Conservation (phyloP, 2,888 invertebrate genomes). For the Perdita meconis region DNA sequence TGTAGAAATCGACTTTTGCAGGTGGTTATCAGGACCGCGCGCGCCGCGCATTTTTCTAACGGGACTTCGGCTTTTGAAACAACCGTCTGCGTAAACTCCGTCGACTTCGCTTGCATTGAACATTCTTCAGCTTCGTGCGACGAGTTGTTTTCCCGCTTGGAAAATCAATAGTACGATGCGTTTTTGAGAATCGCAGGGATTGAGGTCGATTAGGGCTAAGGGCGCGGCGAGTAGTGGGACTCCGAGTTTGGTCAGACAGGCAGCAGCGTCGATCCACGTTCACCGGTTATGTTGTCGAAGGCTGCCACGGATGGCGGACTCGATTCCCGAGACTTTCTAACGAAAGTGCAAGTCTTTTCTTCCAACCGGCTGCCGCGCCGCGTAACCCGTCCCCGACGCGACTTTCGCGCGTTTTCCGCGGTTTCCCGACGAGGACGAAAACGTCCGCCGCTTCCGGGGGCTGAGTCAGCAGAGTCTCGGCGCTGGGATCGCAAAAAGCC, state of each 20-base stretch:
- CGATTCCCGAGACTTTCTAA: conserved; percentile 82
- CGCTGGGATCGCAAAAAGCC: conserved; percentile 6
- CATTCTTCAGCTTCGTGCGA: background rate
- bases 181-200: conserved; percentile 26
- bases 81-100: background rate
- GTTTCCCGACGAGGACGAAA: conserved; percentile 74
- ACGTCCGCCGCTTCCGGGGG: conserved; percentile 66
- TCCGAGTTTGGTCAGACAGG: conserved; percentile 72
- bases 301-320: conserved; percentile 77
- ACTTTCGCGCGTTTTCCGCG: conserved; percentile 80
- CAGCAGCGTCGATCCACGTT: conserved; percentile 51
- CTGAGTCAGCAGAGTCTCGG: conserved; percentile 44
- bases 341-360: conserved; percentile 83
- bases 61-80: conserved; percentile 20
- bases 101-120: too few relatives aligned
- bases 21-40: too few relatives aligned
- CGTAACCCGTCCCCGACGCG: conserved; percentile 71
- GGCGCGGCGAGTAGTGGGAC: conserved; percentile 62
- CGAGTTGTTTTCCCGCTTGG: too few relatives aligned
- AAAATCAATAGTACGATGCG: too few relatives aligned
- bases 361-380: conserved; percentile 68
- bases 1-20: too few relatives aligned
- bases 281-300: conserved; percentile 52
- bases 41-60: too few relatives aligned
- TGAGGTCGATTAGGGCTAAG: conserved; percentile 56